Evolutionary conservation across 2,888 invertebrate genomes (phyloP).

Genomic region (Tipula confusa): DNA sequence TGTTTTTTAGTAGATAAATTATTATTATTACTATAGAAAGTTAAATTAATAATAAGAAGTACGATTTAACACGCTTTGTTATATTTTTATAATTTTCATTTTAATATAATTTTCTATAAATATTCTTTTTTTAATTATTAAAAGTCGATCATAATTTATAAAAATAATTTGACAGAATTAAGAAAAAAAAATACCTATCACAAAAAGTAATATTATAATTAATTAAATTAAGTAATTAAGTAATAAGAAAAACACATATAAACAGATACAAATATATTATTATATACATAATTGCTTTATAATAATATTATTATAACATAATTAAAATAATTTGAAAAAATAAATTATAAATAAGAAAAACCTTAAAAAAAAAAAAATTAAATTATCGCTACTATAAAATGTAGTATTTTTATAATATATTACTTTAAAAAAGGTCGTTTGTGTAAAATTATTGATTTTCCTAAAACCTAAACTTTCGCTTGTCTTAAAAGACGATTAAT

Average conservation of each 20-base stretch:
- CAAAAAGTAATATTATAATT: constrained; percentile 3
- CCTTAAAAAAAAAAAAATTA: not conserved
- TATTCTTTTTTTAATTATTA: not conserved
- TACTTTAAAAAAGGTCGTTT: not conserved
- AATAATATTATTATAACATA: not conserved
- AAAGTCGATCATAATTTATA: not conserved
- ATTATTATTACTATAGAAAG: not conserved
- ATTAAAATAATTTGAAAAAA: not conserved
- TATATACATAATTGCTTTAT: not conserved
- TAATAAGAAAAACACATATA: not conserved
- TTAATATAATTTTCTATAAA: not conserved
- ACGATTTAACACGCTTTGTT: not conserved
- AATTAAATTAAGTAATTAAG: not conserved
- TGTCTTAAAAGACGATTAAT: no score
- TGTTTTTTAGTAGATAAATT: not conserved
- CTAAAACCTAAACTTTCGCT: no score
- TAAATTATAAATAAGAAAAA: not conserved
- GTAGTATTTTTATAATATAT: constrained; percentile 7
- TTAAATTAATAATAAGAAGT: not conserved
- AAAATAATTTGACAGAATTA: not conserved
- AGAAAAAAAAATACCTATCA: not conserved
- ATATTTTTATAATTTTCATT: not conserved
- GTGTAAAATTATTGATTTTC: not conserved
- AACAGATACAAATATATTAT: no score
- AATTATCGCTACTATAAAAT: constrained; percentile 3